A percentile compares a stretch with the other conserved stretches of the same genome.
phyloP scores from a whole-genome alignment of 1,140 invertebrate genomes.

The Drosophila prosaltans region DNA sequence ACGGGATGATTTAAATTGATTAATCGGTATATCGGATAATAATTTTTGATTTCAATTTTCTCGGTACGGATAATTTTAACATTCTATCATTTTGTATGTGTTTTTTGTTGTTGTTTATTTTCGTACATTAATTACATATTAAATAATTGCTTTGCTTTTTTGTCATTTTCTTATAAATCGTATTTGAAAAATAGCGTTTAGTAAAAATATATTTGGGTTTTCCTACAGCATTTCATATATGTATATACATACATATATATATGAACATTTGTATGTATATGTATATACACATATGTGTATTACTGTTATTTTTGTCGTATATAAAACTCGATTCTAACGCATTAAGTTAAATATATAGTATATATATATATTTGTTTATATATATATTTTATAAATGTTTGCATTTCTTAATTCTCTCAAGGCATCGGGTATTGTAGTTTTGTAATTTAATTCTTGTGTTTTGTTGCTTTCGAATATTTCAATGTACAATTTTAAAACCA shows the following conservation, averaged over 20 bases:
- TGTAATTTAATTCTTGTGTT: slow-evolving; percentile 27
- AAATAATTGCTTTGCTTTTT: slow-evolving; percentile 78
- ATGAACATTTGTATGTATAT: slow-evolving; percentile 49
- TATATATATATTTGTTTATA: slow-evolving; percentile 37
- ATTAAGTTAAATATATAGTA: slow-evolving; percentile 47
- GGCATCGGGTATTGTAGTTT: slow-evolving; percentile 66
- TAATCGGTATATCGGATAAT: slow-evolving; percentile 30
- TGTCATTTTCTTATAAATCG: slow-evolving; percentile 70
- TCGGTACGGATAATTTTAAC: slow-evolving; percentile 28
- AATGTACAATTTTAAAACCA: slow-evolving; percentile 81
- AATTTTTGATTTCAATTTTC: slow-evolving; percentile 25
- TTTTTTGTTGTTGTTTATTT: slow-evolving; percentile 41
- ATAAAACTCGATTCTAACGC: slow-evolving; percentile 54
- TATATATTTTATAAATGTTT: slow-evolving; percentile 47
- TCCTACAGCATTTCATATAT: slow-evolving; percentile 68
- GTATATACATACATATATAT: slow-evolving; percentile 50
- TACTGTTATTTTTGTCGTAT: slow-evolving; percentile 29
- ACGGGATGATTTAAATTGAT: slow-evolving; percentile 12
- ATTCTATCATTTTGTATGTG: slow-evolving; percentile 33
- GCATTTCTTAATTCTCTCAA: slow-evolving; percentile 73
- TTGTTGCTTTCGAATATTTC: slow-evolving; percentile 51
- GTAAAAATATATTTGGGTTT: slow-evolving; percentile 80
- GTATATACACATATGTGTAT: slow-evolving; percentile 47
- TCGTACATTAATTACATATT: slow-evolving; percentile 78
- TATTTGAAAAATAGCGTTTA: slow-evolving; percentile 80